phyloP scores from a whole-genome alignment of 2,888 invertebrate genomes.

The Cheilosia urbana region DNA sequence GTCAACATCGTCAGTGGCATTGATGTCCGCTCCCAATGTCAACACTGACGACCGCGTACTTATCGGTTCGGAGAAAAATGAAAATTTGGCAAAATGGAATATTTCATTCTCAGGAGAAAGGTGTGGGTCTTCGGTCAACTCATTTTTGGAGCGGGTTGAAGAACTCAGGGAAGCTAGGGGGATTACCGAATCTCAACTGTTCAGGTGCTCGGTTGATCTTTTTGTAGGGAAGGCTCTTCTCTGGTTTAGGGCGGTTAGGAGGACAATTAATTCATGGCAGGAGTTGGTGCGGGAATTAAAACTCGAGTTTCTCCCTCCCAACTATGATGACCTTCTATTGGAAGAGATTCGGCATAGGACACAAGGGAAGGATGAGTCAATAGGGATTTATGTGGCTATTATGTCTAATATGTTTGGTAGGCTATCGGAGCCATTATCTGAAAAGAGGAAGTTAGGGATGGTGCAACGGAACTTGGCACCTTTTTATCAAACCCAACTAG shows the following conservation, averaged over 20 bases:
- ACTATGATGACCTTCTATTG: constrained; percentile 21
- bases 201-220: not conserved
- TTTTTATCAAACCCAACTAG: not conserved
- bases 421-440: constrained; percentile 4
- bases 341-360: constrained; percentile 18
- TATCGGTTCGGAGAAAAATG: not conserved
- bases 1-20: not conserved
- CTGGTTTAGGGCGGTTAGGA: constrained; percentile 16
- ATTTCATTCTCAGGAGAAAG: not conserved
- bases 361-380: constrained; percentile 9
- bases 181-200: not conserved
- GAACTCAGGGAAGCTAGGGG: too few species aligned
- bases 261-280: not conserved
- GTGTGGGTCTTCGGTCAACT: too few species aligned
- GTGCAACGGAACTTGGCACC: not conserved
- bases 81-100: not conserved
- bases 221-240: constrained; percentile 9
- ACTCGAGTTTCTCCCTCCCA: constrained; percentile 11
- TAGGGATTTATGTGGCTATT: constrained; percentile 5
- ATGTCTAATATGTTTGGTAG: constrained; percentile 13
- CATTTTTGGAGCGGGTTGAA: too few species aligned
- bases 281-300: constrained; percentile 14
- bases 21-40: not conserved
- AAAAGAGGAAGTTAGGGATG: not conserved
- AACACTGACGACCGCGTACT: not conserved